Conservation (phyloP, 2,797 vertebrate species). For the Danio aesculapii region DNA sequence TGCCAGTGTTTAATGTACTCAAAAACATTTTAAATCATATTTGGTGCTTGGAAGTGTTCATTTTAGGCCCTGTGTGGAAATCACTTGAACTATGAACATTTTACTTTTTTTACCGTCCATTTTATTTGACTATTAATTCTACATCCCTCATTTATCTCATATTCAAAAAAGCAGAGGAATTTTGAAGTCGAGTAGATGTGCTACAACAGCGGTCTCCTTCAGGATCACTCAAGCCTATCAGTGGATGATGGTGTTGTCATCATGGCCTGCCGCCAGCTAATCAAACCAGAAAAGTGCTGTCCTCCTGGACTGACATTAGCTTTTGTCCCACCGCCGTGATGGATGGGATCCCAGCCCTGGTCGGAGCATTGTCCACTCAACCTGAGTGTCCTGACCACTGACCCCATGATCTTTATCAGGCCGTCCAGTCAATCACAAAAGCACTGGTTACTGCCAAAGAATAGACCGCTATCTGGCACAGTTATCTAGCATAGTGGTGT, state of each 20-base stretch:
- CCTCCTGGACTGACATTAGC: slow-evolving; percentile 79
- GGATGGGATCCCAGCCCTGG: slow-evolving; percentile 81
- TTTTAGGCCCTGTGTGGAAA: too few relatives aligned
- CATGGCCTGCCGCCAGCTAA: slow-evolving; percentile 63
- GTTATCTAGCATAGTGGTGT: slow-evolving; percentile 46
- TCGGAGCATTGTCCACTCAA: slow-evolving; percentile 76
- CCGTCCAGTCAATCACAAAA: slow-evolving; percentile 72
- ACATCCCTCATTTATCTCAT: too few relatives aligned
- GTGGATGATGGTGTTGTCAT: slow-evolving; percentile 60
- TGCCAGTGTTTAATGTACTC: too few relatives aligned
- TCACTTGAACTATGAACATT: too few relatives aligned
- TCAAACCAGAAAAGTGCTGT: slow-evolving; percentile 72
- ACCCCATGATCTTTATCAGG: slow-evolving; percentile 84
- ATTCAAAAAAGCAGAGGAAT: too few relatives aligned
- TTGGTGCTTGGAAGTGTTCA: too few relatives aligned
- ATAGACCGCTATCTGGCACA: slow-evolving; percentile 69
- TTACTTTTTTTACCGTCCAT: too few relatives aligned
- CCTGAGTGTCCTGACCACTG: slow-evolving; percentile 46
- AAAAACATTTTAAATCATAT: too few relatives aligned
- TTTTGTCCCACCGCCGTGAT: slow-evolving; percentile 87
- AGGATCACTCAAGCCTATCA: slow-evolving; percentile 58
- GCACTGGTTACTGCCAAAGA: slow-evolving; percentile 71
- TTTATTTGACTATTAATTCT: too few relatives aligned
- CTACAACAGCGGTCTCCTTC: slow-evolving; percentile 59
- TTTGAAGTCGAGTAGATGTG: not conserved